These are phyloP conservation scores for Anthophora plumipes DNA, from an alignment of 2,888 invertebrate species.

Conservation along the genomic window DNA sequence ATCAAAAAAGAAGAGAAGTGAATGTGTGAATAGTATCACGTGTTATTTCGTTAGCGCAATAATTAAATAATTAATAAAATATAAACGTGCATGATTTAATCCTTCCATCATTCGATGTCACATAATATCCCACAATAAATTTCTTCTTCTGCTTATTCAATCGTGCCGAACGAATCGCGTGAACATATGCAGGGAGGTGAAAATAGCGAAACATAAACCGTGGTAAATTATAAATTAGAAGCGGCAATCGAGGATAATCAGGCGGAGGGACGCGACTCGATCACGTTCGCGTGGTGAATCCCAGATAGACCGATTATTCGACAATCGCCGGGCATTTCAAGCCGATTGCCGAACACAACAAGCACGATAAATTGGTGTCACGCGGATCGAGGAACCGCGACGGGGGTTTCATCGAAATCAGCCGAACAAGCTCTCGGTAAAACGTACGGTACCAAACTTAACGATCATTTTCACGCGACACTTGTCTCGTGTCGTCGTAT, in stretches of 20 bases:
- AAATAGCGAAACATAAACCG: constrained; percentile 1
- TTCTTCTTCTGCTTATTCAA: too few relatives aligned
- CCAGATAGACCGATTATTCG: constrained; percentile 46
- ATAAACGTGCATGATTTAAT: too few relatives aligned
- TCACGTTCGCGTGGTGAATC: constrained; percentile 45
- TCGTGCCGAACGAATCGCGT: neutral
- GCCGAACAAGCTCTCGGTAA: constrained; percentile 18
- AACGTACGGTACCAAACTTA: neutral
- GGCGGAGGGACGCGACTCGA: constrained; percentile 34
- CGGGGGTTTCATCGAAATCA: constrained; percentile 49
- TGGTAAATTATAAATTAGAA: constrained; percentile 58
- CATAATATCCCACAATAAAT: too few relatives aligned
- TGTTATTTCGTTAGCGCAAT: too few relatives aligned
- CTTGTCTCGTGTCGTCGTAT: constrained; percentile 15
- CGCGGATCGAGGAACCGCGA: constrained; percentile 29
- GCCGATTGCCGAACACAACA: constrained; percentile 55
- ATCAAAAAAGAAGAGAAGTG: too few relatives aligned
- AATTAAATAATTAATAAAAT: too few relatives aligned
- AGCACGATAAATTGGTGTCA: constrained; percentile 55
- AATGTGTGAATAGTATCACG: too few relatives aligned
- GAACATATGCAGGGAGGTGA: neutral
- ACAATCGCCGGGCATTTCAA: constrained; percentile 59
- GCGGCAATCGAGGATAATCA: constrained; percentile 50
- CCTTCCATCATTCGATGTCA: too few relatives aligned
- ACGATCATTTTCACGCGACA: constrained; percentile 18